Evolutionary conservation across 2,888 invertebrate species (phyloP), one percentile per base, ranked within the genome.

Genomic region (Polylopha cassiicola): DNA sequence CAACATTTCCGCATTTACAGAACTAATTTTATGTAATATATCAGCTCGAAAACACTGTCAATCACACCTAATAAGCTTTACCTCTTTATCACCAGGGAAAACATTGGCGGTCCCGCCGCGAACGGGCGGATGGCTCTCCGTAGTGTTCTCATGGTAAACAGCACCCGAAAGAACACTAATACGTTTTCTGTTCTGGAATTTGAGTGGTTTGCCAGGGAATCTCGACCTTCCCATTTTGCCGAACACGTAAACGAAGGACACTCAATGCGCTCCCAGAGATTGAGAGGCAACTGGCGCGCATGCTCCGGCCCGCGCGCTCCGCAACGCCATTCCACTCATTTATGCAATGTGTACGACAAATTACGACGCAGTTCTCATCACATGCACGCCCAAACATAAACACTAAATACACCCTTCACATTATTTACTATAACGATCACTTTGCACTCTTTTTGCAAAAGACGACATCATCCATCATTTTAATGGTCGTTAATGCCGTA

Each of bases 141-240:
- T 61, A 72, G 73, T 57, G 69, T 73, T 78, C 59, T 84, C 82
- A 78, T 82, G 76, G 64, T 84, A 84, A 72, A 87, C 84, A 69
- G 88, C 77, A 63, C 87, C 87, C 64, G 90, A 90, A 77, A 93
- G 87, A 73, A 94, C 92, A 87, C 92, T 93, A 70, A 94, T 89
- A 81, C 94, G 90, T 80, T 92, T 93, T 87, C 92, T 91, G 86
- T 92, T 92, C 75, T 92, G 91, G 86, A 92, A 91, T 88, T 93
- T 94, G 61, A 92, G 90, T 77, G 94, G 94, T 88, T 93, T 94
- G 72, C 94, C 94, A 73, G 94, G 94, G 89, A 94, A 94, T 89
- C 91, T 91, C 81, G 91, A 91, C 87, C 91, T 90, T 86, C 91
- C 91, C 92, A 92, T 92, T 86, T 87, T 89, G 88, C 76, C 82